Base-by-base conservation (phyloP, 2,113 vertebrate genomes). In the Platysteira castanea region DNA sequence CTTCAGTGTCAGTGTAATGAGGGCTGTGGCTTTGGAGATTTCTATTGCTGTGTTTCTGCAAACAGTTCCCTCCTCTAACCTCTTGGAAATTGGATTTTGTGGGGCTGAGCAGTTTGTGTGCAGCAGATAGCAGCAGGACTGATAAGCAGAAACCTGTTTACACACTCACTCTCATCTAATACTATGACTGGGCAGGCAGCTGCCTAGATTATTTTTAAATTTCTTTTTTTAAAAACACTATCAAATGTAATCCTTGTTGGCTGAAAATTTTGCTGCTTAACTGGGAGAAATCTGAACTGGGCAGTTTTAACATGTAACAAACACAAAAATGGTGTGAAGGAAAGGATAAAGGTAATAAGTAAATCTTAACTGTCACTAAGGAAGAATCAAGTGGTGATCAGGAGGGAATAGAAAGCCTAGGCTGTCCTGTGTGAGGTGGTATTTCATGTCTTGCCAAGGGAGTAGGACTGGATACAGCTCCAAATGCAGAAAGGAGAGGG, bases 81-180 rank as follows among this genome's bases (percentile, higher is more conserved):
- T 89, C 92, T 83, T 82, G 90, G 92, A 97, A 97, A 97, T 97
- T 96, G 96, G 95, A 97, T 97, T 97, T 97, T 73, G 91, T 22
- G 20, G 83, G 88, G 86, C 84, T 91, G 95, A 91, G 89, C 92
- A 74, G 95, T 96, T 97, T 96, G 95, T 90, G 83, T 88, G 85
- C 90, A 87, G 95, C 81, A 94, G 96, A 93, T 95, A 97, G 87
- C 91, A 71, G 96, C 7, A 10, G 75, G 60, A 78, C 89, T 95
- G 95, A 97, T 96, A 97, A 95, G 93, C 84, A 86, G 91, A 96
- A 97, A 87, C 76, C 94, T 96, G 93, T 96, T 97, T 97, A 94
- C 92, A 90, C 75, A 67, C 88, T 94, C 46, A 49, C 50, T 94
- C 79, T 33, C 84, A 93, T 89, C 71, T 70, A 95, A 90, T 60